These are phyloP conservation scores for Geophilus truncorum DNA, from an alignment of 2,888 invertebrate species.

Conservation along the genomic window DNA sequence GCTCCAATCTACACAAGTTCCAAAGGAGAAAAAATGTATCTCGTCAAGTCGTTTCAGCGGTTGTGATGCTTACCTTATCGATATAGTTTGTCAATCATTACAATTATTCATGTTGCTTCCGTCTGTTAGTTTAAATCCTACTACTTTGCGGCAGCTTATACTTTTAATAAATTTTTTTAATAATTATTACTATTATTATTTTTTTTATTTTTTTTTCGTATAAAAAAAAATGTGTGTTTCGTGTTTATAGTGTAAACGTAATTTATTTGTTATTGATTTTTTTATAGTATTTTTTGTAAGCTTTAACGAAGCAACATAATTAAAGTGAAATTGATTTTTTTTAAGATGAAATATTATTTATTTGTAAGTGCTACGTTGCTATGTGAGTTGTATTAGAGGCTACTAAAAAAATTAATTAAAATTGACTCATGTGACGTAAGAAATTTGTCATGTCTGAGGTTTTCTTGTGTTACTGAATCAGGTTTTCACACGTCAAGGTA, in stretches of 20 bases:
- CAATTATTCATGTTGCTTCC: neutral
- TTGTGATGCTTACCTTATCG: neutral
- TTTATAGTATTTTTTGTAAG: neutral
- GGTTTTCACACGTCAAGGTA: too few relatives aligned
- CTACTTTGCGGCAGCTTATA: neutral
- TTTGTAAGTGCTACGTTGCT: neutral
- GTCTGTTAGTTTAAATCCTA: neutral
- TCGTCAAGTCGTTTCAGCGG: constrained; percentile 81
- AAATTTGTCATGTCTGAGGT: too few relatives aligned
- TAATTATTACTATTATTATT: too few relatives aligned
- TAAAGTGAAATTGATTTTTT: neutral
- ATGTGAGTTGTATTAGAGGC: neutral
- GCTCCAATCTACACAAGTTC: constrained; percentile 98
- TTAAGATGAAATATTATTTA: neutral
- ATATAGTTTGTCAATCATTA: neutral
- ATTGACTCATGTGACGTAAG: neutral
- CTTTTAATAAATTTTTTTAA: neutral
- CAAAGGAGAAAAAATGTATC: constrained; percentile 94
- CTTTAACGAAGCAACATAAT: neutral
- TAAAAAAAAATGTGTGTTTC: neutral
- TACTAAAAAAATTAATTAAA: neutral
- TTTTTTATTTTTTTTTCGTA: neutral
- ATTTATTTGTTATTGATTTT: neutral
- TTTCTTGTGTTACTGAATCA: too few relatives aligned
- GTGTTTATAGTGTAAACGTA: neutral